phyloP scores from a whole-genome alignment of 2,113 vertebrate species.

The Pedionomus torquatus region DNA sequence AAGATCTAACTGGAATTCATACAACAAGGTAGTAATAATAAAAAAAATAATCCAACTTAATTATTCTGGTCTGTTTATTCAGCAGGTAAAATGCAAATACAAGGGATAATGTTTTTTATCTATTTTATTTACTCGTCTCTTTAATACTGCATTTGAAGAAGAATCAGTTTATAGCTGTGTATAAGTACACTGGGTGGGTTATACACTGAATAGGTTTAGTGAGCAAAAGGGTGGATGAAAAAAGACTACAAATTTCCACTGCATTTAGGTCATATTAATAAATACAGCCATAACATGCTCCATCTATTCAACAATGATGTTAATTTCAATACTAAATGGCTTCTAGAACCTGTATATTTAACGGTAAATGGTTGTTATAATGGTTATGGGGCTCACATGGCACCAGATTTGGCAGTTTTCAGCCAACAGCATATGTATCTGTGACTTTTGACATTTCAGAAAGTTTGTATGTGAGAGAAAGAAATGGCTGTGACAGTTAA shows the following conservation, averaged over 20 bases:
- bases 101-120: neutral
- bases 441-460: neutral
- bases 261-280: conserved; percentile 17
- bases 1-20: neutral
- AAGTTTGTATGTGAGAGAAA: neutral
- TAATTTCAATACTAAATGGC: conserved; percentile 11
- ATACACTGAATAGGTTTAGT: neutral
- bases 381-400: neutral
- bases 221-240: neutral
- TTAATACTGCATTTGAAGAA: neutral
- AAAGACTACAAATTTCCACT: neutral
- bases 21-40: neutral
- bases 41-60: neutral
- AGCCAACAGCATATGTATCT: neutral
- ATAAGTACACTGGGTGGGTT: neutral
- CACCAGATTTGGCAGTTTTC: neutral
- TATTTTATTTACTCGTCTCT: neutral
- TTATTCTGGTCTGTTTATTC: neutral
- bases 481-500: neutral
- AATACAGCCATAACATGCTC: neutral
- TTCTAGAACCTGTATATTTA: neutral
- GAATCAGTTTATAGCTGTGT: neutral
- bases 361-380: neutral
- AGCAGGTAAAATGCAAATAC: neutral
- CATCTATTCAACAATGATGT: neutral